Percentiles rank a stretch among this genome's conserved stretches.
Evolutionary conservation across 2,797 vertebrate species (phyloP).

Genomic region (Octomys mimax): DNA sequence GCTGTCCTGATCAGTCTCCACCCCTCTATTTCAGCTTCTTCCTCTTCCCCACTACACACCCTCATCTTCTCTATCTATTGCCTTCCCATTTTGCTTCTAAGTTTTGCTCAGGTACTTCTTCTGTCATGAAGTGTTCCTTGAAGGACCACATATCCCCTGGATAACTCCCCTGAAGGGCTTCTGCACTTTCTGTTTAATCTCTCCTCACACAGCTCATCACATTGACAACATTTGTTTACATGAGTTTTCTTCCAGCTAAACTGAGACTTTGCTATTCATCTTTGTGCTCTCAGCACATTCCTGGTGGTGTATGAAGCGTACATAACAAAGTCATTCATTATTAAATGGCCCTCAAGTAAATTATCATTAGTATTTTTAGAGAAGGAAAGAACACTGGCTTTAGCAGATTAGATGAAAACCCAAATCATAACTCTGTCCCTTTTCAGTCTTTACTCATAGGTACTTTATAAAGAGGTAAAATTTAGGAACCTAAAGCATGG

Average conservation of each 20-base stretch:
- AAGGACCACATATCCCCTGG: background rate
- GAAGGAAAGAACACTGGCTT: background rate
- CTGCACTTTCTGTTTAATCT: background rate
- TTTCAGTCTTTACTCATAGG: background rate
- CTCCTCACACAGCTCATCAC: background rate
- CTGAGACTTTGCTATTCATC: background rate
- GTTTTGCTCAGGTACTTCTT: background rate
- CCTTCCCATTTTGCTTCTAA: background rate
- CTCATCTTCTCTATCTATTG: background rate
- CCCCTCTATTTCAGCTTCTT: background rate
- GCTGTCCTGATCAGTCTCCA: too few relatives aligned
- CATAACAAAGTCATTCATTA: background rate
- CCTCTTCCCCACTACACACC: fast-evolving
- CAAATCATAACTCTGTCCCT: background rate
- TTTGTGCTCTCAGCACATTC: background rate
- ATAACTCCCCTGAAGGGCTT: background rate
- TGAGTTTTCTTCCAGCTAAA: background rate
- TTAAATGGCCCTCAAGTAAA: background rate
- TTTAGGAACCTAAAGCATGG: background rate
- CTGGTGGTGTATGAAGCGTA: background rate
- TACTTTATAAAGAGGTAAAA: background rate
- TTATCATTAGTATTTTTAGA: background rate
- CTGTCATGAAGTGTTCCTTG: background rate
- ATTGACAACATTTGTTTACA: background rate
- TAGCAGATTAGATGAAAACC: background rate